Base-by-base conservation (phyloP, 2,113 vertebrate genomes). In the Laticauda colubrina region DNA sequence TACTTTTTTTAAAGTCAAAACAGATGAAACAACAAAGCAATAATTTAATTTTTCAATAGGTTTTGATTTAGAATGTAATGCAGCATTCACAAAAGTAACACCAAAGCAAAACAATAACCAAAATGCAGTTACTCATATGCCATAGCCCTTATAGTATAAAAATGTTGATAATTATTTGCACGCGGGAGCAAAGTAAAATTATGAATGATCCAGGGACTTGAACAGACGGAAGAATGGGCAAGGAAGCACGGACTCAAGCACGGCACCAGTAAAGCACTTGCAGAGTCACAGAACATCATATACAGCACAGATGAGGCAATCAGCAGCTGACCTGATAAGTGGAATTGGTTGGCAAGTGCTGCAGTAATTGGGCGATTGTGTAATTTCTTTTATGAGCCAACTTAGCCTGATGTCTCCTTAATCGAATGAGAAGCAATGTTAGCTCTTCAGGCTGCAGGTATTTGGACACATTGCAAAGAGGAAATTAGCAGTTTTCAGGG, bases 321-420 rank as follows among this genome's bases (percentile, higher is more conserved):
- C 95, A 96, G 96, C 95, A 98, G 98, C 99, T 99, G 98, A 99
- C 99, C 98, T 99, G 99, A 97, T 98, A 98, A 98, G 98, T 97
- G 96, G 97, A 98, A 97, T 98, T 98, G 93, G 98, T 98, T 96
- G 98, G 98, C 97, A 98, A 98, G 98, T 98, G 98, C 97, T 98
- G 98, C 94, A 98, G 98, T 97, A 99, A 98, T 96, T 99, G 98
- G 97, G 98, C 96, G 95, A 99, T 97, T 86, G 98, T 98, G 95
- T 98, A 98, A 97, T 98, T 97, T 97, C 98, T 98, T 96, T 98
- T 98, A 96, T 97, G 98, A 96, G 98, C 98, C 98, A 99, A 97
- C 98, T 99, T 98, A 98, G 98, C 98, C 98, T 99, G 99, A 97
- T 99, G 99, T 97, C 98, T 98, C 98, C 98, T 98, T 97, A 99